phyloP scores from a whole-genome alignment of 1,140 invertebrate species.

The Sesamia nonagrioides region DNA sequence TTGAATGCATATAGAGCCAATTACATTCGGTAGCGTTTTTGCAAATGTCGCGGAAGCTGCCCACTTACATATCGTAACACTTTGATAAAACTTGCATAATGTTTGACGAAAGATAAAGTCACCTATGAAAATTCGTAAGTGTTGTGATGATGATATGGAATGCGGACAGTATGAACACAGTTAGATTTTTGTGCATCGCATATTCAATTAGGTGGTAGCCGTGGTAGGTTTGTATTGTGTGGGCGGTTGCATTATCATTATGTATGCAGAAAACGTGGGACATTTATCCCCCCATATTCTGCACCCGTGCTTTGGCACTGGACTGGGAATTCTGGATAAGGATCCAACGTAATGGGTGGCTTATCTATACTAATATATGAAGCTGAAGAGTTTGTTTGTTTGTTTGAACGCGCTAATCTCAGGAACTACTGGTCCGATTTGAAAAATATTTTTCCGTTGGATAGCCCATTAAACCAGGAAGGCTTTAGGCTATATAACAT shows the following conservation, averaged over 20 bases:
- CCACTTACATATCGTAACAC: slow-evolving; percentile 12
- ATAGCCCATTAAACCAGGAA: too few relatives aligned
- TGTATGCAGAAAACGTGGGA: slow-evolving; percentile 67
- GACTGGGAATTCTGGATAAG: slow-evolving; percentile 58
- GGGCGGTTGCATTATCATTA: slow-evolving; percentile 71
- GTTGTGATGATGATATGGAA: slow-evolving; percentile 40
- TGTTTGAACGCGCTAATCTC: too few relatives aligned
- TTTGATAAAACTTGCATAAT: slow-evolving; percentile 23
- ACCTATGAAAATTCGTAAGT: slow-evolving; percentile 7
- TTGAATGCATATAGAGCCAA: neutral
- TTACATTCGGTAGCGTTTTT: neutral
- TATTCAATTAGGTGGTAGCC: slow-evolving; percentile 57
- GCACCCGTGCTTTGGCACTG: too few relatives aligned
- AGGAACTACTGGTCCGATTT: too few relatives aligned
- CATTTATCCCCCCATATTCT: too few relatives aligned
- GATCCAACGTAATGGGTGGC: slow-evolving; percentile 76
- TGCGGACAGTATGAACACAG: slow-evolving; percentile 65
- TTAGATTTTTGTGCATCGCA: slow-evolving; percentile 75
- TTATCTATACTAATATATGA: too few relatives aligned
- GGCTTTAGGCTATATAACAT: too few relatives aligned
- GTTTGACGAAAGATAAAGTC: slow-evolving; percentile 3
- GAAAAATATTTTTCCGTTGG: too few relatives aligned
- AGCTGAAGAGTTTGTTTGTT: too few relatives aligned
- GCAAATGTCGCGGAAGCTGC: neutral
- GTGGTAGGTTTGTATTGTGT: slow-evolving; percentile 43